These are phyloP conservation scores for Macrophya alboannulata DNA, from an alignment of 2,888 invertebrate genomes.

Conservation along the genomic window DNA sequence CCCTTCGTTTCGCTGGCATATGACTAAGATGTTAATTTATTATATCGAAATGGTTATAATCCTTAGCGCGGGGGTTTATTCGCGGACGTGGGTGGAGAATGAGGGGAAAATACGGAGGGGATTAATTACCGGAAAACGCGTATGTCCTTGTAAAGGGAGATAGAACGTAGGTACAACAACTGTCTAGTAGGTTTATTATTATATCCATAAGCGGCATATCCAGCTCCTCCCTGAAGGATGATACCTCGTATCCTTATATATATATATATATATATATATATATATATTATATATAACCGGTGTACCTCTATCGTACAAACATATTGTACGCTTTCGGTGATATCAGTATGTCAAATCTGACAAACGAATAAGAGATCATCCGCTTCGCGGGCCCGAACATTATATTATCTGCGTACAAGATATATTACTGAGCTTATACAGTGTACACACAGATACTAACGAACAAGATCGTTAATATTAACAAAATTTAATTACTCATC, in stretches of 20 bases:
- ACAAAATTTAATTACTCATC: neutral
- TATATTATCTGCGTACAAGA: neutral
- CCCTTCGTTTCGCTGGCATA: neutral
- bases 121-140: slow-evolving; percentile 42
- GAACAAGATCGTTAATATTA: neutral
- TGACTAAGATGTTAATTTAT: slow-evolving; percentile 26
- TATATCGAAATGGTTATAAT: slow-evolving; percentile 16
- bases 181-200: neutral
- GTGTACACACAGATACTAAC: neutral
- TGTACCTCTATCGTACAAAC: neutral
- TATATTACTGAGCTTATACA: neutral
- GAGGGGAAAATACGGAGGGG: neutral
- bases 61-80: neutral
- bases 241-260: neutral
- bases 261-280: neutral
- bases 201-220: neutral
- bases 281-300: too few relatives aligned
- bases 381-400: neutral
- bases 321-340: neutral
- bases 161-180: neutral
- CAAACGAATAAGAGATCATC: slow-evolving; percentile 38
- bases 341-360: slow-evolving; percentile 34
- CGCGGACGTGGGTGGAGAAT: neutral
- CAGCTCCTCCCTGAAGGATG: neutral
- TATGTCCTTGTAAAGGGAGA: neutral